Evolutionary conservation across 2,113 vertebrate genomes (phyloP).

Genomic region (Anhinga rufa): DNA sequence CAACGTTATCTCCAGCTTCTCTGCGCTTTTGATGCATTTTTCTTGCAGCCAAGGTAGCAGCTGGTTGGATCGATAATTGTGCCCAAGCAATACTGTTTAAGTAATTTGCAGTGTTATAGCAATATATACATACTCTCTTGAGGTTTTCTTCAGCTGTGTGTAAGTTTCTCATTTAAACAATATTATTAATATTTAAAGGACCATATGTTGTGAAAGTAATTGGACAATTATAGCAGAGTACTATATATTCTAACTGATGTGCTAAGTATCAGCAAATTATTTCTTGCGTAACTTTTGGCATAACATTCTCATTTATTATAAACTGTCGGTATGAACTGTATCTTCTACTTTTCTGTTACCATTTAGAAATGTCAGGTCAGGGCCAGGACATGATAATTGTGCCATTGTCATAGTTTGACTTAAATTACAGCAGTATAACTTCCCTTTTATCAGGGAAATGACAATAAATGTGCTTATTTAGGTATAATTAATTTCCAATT

Average conservation of each 20-base stretch:
- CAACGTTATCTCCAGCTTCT: not conserved
- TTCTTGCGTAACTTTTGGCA: not conserved
- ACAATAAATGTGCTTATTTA: constrained; percentile 48
- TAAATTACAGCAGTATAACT: constrained; percentile 47
- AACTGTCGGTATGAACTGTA: not conserved
- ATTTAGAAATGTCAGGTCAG: constrained; percentile 37
- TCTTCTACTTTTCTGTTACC: constrained; percentile 1
- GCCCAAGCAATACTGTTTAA: not conserved
- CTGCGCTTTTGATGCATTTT: not conserved
- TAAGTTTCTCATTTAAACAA: not conserved
- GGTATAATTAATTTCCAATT: constrained; percentile 35
- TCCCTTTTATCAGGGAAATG: constrained; percentile 49
- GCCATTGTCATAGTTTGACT: constrained; percentile 17
- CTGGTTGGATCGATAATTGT: not conserved
- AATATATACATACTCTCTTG: not conserved
- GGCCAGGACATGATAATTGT: constrained; percentile 7
- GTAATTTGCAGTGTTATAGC: not conserved
- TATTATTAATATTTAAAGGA: not conserved
- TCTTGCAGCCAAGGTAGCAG: not conserved
- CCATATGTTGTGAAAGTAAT: not conserved
- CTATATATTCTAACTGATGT: not conserved
- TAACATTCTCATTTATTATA: not conserved
- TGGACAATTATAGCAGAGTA: not conserved
- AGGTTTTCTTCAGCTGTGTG: not conserved
- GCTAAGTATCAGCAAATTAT: not conserved